phyloP scores from a whole-genome alignment of 2,888 invertebrate genomes.

The Elegia similella region DNA sequence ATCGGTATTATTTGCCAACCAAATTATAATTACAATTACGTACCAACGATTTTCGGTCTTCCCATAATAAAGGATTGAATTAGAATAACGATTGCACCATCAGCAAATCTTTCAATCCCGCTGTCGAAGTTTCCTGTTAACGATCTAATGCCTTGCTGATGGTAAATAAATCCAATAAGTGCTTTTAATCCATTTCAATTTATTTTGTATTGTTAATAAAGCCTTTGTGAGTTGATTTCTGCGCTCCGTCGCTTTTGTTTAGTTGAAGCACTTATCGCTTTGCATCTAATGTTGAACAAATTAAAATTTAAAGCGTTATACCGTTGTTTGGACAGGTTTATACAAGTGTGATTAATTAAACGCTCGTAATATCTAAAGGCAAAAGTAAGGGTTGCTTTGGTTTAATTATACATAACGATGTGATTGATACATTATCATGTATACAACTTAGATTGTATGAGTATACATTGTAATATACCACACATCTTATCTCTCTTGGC shows the following conservation, averaged over 20 bases:
- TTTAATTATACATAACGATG: no score
- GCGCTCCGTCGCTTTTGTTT: conserved; percentile 4
- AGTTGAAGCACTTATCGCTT: conserved; percentile 1
- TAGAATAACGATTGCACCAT: not conserved
- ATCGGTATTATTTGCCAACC: no score
- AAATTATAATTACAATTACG: not conserved
- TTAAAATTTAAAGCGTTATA: not conserved
- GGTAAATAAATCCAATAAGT: conserved; percentile 16
- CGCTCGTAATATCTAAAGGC: no score
- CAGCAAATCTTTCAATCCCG: conserved; percentile 3
- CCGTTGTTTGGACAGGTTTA: not conserved
- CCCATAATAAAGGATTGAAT: not conserved
- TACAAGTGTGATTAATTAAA: no score
- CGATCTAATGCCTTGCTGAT: conserved; percentile 13
- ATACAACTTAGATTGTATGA: no score
- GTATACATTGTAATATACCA: no score
- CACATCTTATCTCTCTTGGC: no score
- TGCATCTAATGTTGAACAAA: not conserved
- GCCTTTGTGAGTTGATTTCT: conserved; percentile 3
- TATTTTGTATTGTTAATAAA: not conserved
- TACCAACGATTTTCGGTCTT: not conserved
- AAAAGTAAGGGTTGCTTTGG: no score
- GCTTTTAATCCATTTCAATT: conserved; percentile 11
- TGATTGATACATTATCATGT: no score
- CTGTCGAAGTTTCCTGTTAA: conserved; percentile 6